These are phyloP conservation scores for Psilopsiagon aymara DNA, from an alignment of 2,113 vertebrate genomes.

Conservation along the genomic window DNA sequence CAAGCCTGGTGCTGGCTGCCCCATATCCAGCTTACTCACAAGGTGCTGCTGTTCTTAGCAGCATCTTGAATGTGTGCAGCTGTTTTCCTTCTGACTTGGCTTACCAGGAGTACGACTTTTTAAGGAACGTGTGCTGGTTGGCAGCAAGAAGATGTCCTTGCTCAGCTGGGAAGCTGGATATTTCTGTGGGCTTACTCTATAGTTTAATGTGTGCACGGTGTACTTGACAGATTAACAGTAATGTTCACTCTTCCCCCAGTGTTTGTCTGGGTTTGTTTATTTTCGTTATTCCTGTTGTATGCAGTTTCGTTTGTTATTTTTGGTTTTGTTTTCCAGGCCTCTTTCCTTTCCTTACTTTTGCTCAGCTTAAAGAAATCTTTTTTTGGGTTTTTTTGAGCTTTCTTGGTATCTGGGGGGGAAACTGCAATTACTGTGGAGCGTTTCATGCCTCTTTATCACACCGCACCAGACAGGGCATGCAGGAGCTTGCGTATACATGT, in stretches of 20 bases:
- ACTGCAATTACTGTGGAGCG: background rate
- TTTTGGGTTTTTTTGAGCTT: background rate
- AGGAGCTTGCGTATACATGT: background rate
- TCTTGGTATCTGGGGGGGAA: background rate
- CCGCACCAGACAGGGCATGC: background rate
- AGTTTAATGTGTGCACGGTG: background rate
- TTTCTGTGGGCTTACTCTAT: background rate
- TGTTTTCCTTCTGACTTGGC: background rate
- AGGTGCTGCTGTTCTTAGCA: background rate
- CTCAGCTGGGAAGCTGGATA: background rate
- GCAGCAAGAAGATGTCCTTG: conserved; percentile 6
- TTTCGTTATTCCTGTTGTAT: conserved; percentile 21
- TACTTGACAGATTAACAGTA: background rate
- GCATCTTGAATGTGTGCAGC: background rate
- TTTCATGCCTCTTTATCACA: background rate
- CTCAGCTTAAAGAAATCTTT: background rate
- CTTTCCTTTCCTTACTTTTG: background rate
- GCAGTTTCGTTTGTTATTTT: conserved; percentile 8
- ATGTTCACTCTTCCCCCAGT: background rate
- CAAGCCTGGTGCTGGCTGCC: background rate
- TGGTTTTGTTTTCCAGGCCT: background rate
- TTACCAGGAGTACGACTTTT: background rate
- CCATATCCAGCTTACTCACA: background rate
- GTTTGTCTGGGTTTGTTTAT: conserved; percentile 5
- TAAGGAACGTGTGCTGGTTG: background rate